Conservation (phyloP, 2,888 invertebrate species). For the Agrotis puta region DNA sequence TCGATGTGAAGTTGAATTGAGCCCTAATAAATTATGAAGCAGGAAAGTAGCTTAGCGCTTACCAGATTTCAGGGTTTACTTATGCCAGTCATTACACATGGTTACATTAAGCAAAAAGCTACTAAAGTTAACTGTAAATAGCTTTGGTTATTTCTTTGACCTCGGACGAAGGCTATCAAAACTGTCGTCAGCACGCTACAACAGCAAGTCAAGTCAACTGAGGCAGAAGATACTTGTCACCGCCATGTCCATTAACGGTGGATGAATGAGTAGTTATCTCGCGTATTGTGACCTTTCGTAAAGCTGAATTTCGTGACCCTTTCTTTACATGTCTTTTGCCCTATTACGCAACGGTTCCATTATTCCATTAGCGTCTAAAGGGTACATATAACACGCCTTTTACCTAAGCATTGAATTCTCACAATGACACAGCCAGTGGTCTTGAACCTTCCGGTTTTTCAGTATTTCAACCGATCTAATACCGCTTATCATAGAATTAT, state of each 20-base stretch:
- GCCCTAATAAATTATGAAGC: constrained; percentile 35
- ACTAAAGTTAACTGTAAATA: no score
- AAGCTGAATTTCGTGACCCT: constrained; percentile 12
- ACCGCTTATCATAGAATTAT: no score
- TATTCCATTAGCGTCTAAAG: constrained; percentile 28
- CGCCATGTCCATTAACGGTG: not conserved
- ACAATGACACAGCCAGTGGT: constrained; percentile 10
- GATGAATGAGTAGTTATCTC: not conserved
- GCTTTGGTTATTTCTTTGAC: not conserved
- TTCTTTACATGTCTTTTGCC: constrained; percentile 8
- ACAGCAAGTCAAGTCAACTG: not conserved
- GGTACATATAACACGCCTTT: constrained; percentile 25
- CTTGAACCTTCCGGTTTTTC: no score
- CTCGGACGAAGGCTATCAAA: not conserved
- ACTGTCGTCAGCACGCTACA: not conserved
- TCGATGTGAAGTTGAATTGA: constrained; percentile 25
- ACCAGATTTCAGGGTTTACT: not conserved
- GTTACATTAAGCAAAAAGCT: no score
- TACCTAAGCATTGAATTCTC: constrained; percentile 12
- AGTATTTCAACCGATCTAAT: no score
- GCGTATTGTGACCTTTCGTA: constrained; percentile 14
- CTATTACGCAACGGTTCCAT: constrained; percentile 12
- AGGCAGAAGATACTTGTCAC: not conserved
- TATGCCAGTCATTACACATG: not conserved
- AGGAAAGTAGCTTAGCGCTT: constrained; percentile 1